phyloP scores from a whole-genome alignment of 2,888 invertebrate species.

The Cantharis rufa region DNA sequence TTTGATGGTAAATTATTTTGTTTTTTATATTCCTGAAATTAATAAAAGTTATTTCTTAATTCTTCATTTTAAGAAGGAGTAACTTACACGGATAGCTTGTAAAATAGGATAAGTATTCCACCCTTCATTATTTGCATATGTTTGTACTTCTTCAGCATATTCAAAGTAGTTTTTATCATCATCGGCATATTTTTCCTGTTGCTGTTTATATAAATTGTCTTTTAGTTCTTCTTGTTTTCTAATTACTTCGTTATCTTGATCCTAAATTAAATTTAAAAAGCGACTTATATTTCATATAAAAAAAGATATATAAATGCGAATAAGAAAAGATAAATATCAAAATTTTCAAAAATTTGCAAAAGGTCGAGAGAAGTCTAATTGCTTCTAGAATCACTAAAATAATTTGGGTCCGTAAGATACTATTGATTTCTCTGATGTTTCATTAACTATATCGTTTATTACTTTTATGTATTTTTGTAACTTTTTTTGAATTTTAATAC shows the following conservation, averaged over 20 bases:
- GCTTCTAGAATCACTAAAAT: too few species aligned
- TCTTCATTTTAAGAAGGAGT: background rate
- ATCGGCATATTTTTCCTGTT: slow-evolving; percentile 51
- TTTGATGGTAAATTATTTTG: background rate
- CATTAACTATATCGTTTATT: too few species aligned
- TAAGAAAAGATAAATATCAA: too few species aligned
- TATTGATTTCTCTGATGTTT: too few species aligned
- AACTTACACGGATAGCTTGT: slow-evolving; percentile 54
- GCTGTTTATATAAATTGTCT: slow-evolving; percentile 50
- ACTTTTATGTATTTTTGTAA: too few species aligned
- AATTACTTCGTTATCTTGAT: slow-evolving; percentile 33
- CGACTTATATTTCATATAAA: background rate
- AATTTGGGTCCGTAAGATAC: too few species aligned
- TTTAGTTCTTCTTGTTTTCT: slow-evolving; percentile 15
- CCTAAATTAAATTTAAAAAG: slow-evolving; percentile 31
- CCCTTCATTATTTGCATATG: slow-evolving; percentile 54
- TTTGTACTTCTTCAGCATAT: slow-evolving; percentile 57
- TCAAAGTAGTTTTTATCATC: slow-evolving; percentile 60
- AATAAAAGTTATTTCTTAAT: background rate
- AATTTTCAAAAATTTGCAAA: too few species aligned
- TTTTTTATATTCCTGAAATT: slow-evolving; percentile 21
- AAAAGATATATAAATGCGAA: too few species aligned
- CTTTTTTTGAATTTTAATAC: too few species aligned
- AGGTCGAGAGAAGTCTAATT: too few species aligned
- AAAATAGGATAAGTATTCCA: slow-evolving; percentile 57